phyloP scores from a whole-genome alignment of 2,888 invertebrate genomes.

The Leptopterna dolabrata region DNA sequence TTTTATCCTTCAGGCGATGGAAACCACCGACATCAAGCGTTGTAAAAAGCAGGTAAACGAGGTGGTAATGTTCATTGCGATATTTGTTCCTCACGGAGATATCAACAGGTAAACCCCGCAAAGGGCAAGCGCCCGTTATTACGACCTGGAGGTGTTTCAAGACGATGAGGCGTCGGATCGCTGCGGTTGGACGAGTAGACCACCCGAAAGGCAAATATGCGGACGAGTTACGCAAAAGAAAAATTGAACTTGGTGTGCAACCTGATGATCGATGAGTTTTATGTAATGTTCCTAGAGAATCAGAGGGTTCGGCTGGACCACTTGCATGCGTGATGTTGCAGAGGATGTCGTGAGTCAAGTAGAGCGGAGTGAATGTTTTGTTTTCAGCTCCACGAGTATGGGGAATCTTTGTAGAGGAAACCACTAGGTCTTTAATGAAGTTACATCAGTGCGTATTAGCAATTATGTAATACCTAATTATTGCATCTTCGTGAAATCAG shows the following conservation, averaged over 20 bases:
- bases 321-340: background rate
- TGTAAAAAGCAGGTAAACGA: too few relatives aligned
- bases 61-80: background rate
- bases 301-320: background rate
- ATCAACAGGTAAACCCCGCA: background rate
- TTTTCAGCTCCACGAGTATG: background rate
- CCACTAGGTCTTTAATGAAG: background rate
- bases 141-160: background rate
- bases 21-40: too few relatives aligned
- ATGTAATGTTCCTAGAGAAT: background rate
- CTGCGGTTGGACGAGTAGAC: background rate
- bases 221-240: background rate
- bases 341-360: background rate
- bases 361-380: background rate
- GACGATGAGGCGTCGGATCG: background rate
- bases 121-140: background rate
- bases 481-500: too few relatives aligned
- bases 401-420: background rate
- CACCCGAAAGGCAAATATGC: background rate
- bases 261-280: background rate
- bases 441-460: background rate
- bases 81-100: background rate
- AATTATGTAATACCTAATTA: too few relatives aligned
- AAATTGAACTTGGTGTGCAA: background rate
- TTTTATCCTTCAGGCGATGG: too few relatives aligned